Conservation (phyloP, 2,888 invertebrate genomes). For the Parapristionchus giblindavisi region DNA sequence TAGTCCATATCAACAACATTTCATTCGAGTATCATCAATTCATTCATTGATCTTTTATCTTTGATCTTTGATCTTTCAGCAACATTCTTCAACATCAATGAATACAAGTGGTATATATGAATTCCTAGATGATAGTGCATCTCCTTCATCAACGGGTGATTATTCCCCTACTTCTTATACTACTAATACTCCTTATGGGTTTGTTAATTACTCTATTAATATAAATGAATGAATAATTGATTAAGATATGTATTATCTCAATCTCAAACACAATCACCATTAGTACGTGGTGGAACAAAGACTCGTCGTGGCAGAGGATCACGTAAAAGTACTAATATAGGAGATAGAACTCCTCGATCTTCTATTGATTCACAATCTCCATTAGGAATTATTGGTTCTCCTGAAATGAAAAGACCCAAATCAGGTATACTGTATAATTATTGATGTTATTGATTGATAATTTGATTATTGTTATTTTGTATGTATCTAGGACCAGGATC, state of each 20-base stretch:
- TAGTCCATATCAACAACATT: too few relatives aligned
- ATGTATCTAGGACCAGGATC: slow-evolving; percentile 7
- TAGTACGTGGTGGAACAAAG: slow-evolving; percentile 6
- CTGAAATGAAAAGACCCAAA: slow-evolving; percentile 21
- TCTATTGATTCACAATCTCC: slow-evolving; percentile 26
- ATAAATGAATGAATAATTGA: background rate
- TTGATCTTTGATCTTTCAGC: slow-evolving; percentile 3
- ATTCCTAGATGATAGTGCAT: slow-evolving; percentile 23
- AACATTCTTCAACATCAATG: background rate
- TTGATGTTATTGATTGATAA: background rate
- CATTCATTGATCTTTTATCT: too few relatives aligned
- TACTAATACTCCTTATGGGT: background rate
- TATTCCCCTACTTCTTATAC: slow-evolving; percentile 1
- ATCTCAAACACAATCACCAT: slow-evolving; percentile 9
- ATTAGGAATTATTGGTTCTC: background rate
- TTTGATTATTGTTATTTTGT: background rate
- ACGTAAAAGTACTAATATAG: slow-evolving; percentile 18
- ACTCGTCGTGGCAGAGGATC: slow-evolving; percentile 1
- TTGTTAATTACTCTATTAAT: background rate
- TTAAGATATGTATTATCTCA: slow-evolving; percentile 1
- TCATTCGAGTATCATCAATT: too few relatives aligned
- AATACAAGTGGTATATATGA: slow-evolving; percentile 9
- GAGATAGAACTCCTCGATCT: slow-evolving; percentile 28
- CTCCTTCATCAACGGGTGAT: slow-evolving; percentile 12
- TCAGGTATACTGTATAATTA: background rate